A percentile compares a stretch with the other conserved stretches of the same genome.
phyloP scores from a whole-genome alignment of 2,888 invertebrate genomes.

The Lycaena phlaeas region DNA sequence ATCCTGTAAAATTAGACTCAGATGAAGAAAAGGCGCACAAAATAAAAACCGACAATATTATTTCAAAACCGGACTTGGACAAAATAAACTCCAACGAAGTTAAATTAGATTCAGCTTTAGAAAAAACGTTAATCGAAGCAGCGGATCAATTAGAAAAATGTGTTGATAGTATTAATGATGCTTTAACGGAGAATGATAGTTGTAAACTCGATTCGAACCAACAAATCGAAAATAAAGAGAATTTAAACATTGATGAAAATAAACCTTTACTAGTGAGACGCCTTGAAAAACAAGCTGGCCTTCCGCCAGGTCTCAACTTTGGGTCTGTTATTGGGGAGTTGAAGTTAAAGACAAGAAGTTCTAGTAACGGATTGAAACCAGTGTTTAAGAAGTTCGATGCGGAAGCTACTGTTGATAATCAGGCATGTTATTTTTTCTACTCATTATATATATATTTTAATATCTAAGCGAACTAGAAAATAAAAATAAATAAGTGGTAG shows the following conservation, averaged over 20 bases:
- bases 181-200: no score
- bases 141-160: slow-evolving; percentile 30
- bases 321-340: slow-evolving; percentile 63
- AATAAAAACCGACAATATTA: no score
- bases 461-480: no score
- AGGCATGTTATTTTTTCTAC: slow-evolving; percentile 42
- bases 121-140: slow-evolving; percentile 32
- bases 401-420: slow-evolving; percentile 37
- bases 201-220: slow-evolving; percentile 4
- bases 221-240: slow-evolving; percentile 15
- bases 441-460: no score
- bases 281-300: slow-evolving; percentile 46
- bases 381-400: slow-evolving; percentile 60
- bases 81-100: no score
- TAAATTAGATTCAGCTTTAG: slow-evolving; percentile 21
- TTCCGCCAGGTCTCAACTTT: slow-evolving; percentile 51
- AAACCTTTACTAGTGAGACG: slow-evolving; percentile 40
- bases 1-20: no score
- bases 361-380: slow-evolving; percentile 48
- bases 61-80: no score
- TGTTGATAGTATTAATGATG: background rate
- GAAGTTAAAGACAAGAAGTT: slow-evolving; percentile 53
- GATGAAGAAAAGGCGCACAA: no score
- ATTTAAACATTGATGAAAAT: slow-evolving; percentile 23
- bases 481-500: no score